These are phyloP conservation scores for Drosophila eohydei DNA, from an alignment of 2,888 invertebrate genomes.

Conservation along the genomic window DNA sequence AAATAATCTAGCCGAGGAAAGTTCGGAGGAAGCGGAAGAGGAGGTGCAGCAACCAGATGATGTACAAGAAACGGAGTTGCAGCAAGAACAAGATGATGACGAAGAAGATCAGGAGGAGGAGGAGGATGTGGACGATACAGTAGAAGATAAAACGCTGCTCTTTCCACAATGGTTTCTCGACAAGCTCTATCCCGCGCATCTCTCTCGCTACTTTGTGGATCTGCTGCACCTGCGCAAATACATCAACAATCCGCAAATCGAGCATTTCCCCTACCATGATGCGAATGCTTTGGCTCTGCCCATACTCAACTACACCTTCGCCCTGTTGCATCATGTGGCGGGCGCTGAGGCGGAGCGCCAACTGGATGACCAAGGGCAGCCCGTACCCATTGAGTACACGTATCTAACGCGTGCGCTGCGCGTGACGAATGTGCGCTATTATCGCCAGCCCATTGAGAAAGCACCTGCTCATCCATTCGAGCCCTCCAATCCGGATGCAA, in stretches of 20 bases:
- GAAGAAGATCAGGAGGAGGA: constrained; percentile 36
- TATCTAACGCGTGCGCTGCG: constrained; percentile 82
- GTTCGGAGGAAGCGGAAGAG: constrained; percentile 8
- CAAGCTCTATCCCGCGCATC: constrained; percentile 87
- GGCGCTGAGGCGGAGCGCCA: constrained; percentile 50
- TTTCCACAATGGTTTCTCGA: constrained; percentile 89
- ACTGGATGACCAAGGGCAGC: constrained; percentile 48
- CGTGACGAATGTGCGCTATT: constrained; percentile 81
- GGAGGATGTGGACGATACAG: constrained; percentile 16
- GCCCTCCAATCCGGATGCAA: constrained; percentile 68
- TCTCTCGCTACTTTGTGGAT: constrained; percentile 89
- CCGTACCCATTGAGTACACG: constrained; percentile 68
- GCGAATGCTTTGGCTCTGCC: constrained; percentile 87
- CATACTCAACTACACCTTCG: constrained; percentile 87
- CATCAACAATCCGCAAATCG: constrained; percentile 90
- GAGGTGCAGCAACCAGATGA: background rate
- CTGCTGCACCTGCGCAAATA: constrained; percentile 88
- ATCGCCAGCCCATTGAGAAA: constrained; percentile 65
- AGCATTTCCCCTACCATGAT: constrained; percentile 88
- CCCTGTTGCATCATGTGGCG: constrained; percentile 82
- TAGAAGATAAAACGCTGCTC: constrained; percentile 59
- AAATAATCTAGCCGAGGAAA: constrained; percentile 6
- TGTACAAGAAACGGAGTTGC: background rate
- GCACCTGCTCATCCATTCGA: constrained; percentile 56
- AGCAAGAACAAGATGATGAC: constrained; percentile 14